Conservation (phyloP, 2,888 invertebrate species). For the Bellardia bayeri region DNA sequence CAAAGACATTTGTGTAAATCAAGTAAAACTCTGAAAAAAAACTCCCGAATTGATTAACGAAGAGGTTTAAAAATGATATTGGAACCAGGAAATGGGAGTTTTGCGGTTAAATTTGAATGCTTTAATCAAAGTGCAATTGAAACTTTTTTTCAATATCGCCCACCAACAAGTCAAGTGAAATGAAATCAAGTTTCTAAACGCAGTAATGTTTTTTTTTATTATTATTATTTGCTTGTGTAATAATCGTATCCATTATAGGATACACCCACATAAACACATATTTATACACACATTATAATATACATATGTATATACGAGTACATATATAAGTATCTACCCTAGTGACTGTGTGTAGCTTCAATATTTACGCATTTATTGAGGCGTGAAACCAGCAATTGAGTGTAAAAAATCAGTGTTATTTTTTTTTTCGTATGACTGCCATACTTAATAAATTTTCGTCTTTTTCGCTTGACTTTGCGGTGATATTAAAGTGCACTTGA, state of each 20-base stretch:
- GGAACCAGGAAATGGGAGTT: constrained; percentile 65
- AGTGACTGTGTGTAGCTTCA: constrained; percentile 60
- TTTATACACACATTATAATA: background rate
- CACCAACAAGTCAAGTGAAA: constrained; percentile 30
- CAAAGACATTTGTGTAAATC: no score
- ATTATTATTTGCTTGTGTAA: background rate
- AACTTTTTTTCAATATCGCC: constrained; percentile 56
- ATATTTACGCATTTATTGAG: constrained; percentile 78
- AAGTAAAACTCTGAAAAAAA: no score
- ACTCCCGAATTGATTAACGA: background rate
- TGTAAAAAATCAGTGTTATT: constrained; percentile 77
- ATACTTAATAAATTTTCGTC: constrained; percentile 72
- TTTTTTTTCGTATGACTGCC: constrained; percentile 38
- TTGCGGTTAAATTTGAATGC: constrained; percentile 23
- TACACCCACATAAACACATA: constrained; percentile 29
- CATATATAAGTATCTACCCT: constrained; percentile 39
- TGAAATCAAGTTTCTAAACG: constrained; percentile 22
- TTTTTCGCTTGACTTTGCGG: constrained; percentile 74
- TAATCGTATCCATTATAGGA: constrained; percentile 45
- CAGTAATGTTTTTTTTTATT: constrained; percentile 24
- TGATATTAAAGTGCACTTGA: constrained; percentile 75
- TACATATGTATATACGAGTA: constrained; percentile 13
- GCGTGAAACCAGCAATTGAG: constrained; percentile 82
- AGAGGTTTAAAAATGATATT: constrained; percentile 15
- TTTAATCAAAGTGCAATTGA: constrained; percentile 69